phyloP scores from a whole-genome alignment of 2,888 invertebrate genomes.

The Ochlodes sylvanus region DNA sequence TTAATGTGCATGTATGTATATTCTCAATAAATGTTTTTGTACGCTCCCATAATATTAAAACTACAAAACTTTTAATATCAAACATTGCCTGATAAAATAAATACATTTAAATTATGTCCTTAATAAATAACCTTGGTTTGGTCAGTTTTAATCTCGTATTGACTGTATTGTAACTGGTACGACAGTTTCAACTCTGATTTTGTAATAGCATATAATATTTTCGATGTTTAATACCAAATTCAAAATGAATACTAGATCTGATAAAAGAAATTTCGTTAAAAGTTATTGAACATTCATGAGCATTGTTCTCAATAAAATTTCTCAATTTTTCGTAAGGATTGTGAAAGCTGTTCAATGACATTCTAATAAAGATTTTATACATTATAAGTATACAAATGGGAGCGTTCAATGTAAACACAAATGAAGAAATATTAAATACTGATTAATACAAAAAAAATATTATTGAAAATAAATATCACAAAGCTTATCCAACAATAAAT shows the following conservation, averaged over 20 bases:
- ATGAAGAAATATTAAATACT: background rate
- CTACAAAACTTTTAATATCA: background rate
- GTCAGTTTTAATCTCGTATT: background rate
- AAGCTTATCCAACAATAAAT: no score
- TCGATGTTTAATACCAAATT: background rate
- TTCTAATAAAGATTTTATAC: constrained; percentile 1
- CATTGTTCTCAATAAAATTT: background rate
- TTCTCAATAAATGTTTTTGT: background rate
- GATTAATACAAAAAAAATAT: background rate
- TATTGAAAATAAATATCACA: no score
- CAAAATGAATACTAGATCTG: background rate
- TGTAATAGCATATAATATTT: background rate
- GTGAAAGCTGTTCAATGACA: constrained; percentile 3
- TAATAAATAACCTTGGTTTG: constrained; percentile 9
- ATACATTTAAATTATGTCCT: constrained; percentile 7
- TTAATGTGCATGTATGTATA: no score
- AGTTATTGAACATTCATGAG: background rate
- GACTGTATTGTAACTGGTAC: constrained; percentile 2
- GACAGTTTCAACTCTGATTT: background rate
- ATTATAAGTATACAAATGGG: background rate
- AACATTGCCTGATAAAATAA: background rate
- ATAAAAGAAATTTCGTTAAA: constrained; percentile 2
- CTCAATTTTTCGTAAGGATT: background rate
- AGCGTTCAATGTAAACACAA: background rate
- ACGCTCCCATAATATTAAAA: background rate